Percentiles rank a stretch among this genome's conserved stretches.
Evolutionary conservation across 2,113 vertebrate species (phyloP).

Genomic region (Campylorhamphus procurvoides): DNA sequence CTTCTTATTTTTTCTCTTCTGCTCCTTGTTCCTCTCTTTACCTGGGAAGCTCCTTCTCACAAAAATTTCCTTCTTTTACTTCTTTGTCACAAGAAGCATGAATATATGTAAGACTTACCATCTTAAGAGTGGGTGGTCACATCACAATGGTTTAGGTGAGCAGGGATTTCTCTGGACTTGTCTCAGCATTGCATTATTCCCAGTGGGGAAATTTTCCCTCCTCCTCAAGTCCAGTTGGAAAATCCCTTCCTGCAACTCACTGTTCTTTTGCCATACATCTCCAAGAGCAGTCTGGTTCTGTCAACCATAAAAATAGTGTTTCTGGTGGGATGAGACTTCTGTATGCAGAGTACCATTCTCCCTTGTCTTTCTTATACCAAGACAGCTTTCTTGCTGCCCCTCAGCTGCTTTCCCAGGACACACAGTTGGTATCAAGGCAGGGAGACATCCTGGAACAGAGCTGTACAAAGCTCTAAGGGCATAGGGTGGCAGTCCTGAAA

Average conservation of each 20-base stretch:
- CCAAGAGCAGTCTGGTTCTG: background rate
- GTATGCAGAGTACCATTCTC: background rate
- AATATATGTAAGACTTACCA: fast-evolving
- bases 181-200: background rate
- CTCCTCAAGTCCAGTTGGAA: background rate
- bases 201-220: too few relatives aligned
- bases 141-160: background rate
- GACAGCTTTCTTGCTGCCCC: background rate
- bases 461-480: background rate
- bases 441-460: background rate
- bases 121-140: background rate
- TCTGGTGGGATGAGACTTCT: background rate
- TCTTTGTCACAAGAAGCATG: background rate
- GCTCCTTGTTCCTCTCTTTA: background rate
- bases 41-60: background rate
- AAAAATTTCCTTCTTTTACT: background rate
- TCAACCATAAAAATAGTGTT: background rate
- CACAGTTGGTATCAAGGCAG: background rate
- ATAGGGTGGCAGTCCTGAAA: background rate
- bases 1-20: background rate
- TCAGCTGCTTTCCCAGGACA: background rate
- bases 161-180: background rate
- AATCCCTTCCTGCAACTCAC: background rate
- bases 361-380: background rate
- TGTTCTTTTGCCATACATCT: background rate